Conservation (phyloP, 1,140 invertebrate species). For the Dendrolimus punctatus region DNA sequence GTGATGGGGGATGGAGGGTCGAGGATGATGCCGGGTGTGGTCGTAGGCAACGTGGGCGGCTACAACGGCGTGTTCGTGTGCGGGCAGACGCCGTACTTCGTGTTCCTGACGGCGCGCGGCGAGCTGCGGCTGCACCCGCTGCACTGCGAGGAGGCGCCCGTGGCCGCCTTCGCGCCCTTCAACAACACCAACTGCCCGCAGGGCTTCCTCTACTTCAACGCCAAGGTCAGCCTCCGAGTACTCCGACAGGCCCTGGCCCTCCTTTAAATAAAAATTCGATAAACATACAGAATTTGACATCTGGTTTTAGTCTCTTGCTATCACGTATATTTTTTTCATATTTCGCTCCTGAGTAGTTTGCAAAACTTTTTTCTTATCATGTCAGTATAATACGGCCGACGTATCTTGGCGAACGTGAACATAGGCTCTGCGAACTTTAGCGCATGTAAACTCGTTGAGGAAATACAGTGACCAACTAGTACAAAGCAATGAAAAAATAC, state of each 20-base stretch:
- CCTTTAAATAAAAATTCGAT: no score
- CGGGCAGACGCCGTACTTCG: conserved; percentile 89
- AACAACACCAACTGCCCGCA: conserved; percentile 97
- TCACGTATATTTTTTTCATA: no score
- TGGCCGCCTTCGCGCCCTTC: conserved; percentile 88
- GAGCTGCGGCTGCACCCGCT: conserved; percentile 94
- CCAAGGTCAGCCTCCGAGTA: conserved; percentile 74
- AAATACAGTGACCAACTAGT: no score
- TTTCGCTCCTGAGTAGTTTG: no score
- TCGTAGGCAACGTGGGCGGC: conserved; percentile 82
- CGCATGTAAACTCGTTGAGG: no score
- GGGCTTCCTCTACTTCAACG: conserved; percentile 96
- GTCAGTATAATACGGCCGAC: no score
- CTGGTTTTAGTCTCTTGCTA: no score
- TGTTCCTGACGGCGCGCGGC: conserved; percentile 91
- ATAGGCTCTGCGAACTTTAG: no score
- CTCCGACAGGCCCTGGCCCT: background rate
- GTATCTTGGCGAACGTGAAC: no score
- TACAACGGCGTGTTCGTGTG: conserved; percentile 96
- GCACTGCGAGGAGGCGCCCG: conserved; percentile 82
- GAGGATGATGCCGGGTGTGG: background rate
- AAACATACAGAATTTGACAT: no score
- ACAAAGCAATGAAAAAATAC: no score
- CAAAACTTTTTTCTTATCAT: no score
- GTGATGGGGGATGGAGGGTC: background rate